Base-by-base conservation (phyloP, 2,113 vertebrate species). In the Platycercus adscitus region DNA sequence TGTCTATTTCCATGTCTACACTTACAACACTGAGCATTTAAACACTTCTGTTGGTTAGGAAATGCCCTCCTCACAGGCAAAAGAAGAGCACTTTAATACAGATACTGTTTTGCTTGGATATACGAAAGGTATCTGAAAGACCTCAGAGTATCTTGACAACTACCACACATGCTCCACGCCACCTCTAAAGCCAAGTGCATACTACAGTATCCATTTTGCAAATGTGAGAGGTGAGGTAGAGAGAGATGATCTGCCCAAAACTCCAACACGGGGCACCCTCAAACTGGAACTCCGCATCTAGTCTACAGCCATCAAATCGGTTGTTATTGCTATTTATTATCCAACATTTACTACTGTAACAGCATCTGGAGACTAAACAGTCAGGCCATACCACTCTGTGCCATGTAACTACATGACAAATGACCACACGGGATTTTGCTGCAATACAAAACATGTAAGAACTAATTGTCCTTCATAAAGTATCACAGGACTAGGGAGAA, bases 141-240 rank as follows among this genome's bases (percentile, higher is more conserved):
- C 33, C 46, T 88, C 50, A 18, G 28, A 21, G 11, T 18, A 75
- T 35, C 56, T 71, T 78, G 47, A 83, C 13, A 84, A 64, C 13
- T 28, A 24, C 41, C n/a, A 73, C 20, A 35, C 33, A 41, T 55
- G 21, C 37, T 47, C 43, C 69, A 46, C 41, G n/a, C 10, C 1
- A 1, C 35, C 60, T 78, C 55, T 43, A 55, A 93, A 84, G 29
- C 25, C n/a, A 80, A 56, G 31, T 3, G 7, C 13, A 13, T 10
- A 11, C 19, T 17, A 23, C 33, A 33, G 10, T 5, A 63, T 39
- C n/a, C 31, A 77, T 58, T 85, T 13, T 56, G n/a, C 46, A 83
- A 44, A 52, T 2, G 4, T 1, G 4, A 1, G 25, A 18, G 47
- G 7, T 8, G 28, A 90, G 21, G 25, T 2, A 69, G 11, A 73